These are phyloP conservation scores for Pseudopleuronectes americanus DNA, from an alignment of 2,797 vertebrate genomes.

Conservation along the genomic window DNA sequence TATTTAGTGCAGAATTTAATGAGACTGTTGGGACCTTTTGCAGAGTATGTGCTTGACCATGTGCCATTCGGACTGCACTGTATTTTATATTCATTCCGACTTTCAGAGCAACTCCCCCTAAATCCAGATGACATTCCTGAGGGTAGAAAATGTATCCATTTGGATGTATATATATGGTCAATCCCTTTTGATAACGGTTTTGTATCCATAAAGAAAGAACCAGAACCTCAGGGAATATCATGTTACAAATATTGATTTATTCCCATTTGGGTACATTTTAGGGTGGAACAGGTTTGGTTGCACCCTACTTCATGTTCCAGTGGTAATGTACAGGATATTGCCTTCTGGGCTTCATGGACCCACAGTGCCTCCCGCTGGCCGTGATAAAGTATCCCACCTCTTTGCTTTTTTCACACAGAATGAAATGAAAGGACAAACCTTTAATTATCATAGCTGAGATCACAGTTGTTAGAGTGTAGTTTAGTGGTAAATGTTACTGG, in stretches of 20 bases:
- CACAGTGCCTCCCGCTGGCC: conserved; percentile 67
- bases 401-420: conserved; percentile 70
- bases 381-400: conserved; percentile 54
- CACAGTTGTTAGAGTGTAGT: conserved; percentile 41
- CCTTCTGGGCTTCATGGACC: conserved; percentile 62
- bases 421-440: conserved; percentile 82
- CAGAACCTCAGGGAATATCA: too few relatives aligned
- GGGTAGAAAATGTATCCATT: conserved; percentile 42
- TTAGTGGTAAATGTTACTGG: conserved; percentile 38
- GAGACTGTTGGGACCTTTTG: too few relatives aligned
- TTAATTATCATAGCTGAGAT: conserved; percentile 59
- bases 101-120: conserved; percentile 10
- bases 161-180: too few relatives aligned
- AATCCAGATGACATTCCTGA: background rate
- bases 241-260: too few relatives aligned
- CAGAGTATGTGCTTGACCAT: too few relatives aligned
- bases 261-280: too few relatives aligned
- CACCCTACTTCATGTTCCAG: conserved; percentile 48
- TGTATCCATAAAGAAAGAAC: too few relatives aligned
- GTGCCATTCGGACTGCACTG: too few relatives aligned
- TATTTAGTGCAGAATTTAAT: too few relatives aligned
- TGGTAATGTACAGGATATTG: conserved; percentile 66
- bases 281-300: conserved; percentile 17
- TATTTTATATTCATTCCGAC: conserved; percentile 3
- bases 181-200: too few relatives aligned